Conservation (phyloP, 2,888 invertebrate species). For the Limenitis camilla region DNA sequence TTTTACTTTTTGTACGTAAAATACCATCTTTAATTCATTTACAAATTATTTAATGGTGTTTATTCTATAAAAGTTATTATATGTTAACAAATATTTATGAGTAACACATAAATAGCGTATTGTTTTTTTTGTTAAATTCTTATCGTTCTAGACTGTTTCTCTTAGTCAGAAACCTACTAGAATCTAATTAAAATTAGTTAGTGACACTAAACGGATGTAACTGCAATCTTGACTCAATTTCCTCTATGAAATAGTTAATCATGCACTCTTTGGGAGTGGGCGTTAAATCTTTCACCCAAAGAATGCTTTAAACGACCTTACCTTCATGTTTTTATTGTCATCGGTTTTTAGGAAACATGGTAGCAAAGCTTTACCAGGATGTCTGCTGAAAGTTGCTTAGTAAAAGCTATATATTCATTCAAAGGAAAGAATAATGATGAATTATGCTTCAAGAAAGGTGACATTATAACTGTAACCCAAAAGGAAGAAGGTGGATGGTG, state of each 20-base stretch:
- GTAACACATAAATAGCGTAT: not conserved
- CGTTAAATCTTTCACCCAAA: constrained; percentile 12
- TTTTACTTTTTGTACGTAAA: constrained; percentile 38
- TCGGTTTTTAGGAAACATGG: constrained; percentile 41
- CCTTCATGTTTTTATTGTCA: constrained; percentile 1
- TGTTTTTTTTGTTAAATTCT: not conserved
- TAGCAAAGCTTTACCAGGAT: constrained; percentile 56
- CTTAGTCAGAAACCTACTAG: not conserved
- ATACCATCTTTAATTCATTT: constrained; percentile 16
- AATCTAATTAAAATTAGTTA: constrained; percentile 1
- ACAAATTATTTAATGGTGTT: constrained; percentile 1
- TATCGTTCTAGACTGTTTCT: not conserved
- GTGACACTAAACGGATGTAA: not conserved
- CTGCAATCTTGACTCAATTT: not conserved
- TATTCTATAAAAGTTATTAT: not conserved
- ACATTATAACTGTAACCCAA: constrained; percentile 97
- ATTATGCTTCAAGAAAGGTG: constrained; percentile 95
- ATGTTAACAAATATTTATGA: too few relatives aligned
- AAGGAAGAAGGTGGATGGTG: constrained; percentile 98
- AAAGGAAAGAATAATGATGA: constrained; percentile 98
- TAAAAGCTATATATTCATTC: constrained; percentile 94
- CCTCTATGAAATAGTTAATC: constrained; percentile 2
- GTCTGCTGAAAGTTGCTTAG: constrained; percentile 79
- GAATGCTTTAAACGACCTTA: constrained; percentile 6
- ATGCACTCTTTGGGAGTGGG: constrained; percentile 19